Percentiles rank a stretch among this genome's conserved stretches.
These are phyloP conservation scores for Idris sp. DNA, from an alignment of 1,140 invertebrate species.

Conservation along the genomic window DNA sequence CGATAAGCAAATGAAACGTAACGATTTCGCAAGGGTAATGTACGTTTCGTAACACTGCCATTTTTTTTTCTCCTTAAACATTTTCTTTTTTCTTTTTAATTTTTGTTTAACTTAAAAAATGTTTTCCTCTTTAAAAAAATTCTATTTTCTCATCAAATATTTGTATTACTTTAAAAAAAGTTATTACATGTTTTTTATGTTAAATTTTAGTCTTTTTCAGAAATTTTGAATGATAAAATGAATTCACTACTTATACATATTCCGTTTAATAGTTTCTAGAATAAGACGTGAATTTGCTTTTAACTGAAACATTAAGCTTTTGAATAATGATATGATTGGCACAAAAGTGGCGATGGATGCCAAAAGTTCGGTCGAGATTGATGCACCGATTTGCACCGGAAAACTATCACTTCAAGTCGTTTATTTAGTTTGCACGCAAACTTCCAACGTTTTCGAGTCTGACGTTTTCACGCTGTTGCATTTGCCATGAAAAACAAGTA, in stretches of 20 bases:
- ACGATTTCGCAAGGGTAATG: conserved; percentile 1
- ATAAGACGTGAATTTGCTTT: conserved; percentile 4
- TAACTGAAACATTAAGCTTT: conserved; percentile 1
- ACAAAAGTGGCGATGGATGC: conserved; percentile 18
- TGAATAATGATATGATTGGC: conserved; percentile 24
- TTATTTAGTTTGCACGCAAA: conserved; percentile 9
- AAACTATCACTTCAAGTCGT: conserved; percentile 25
- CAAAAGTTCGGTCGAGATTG: conserved; percentile 32
- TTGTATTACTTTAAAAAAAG: too few relatives aligned
- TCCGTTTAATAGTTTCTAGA: not conserved
- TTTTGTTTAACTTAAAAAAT: not conserved
- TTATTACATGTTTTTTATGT: too few relatives aligned
- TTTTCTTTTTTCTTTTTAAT: not conserved
- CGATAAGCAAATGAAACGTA: conserved; percentile 1
- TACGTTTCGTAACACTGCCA: not conserved
- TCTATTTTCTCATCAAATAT: too few relatives aligned
- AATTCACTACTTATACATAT: too few relatives aligned
- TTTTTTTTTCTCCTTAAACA: conserved; percentile 2
- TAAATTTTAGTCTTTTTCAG: too few relatives aligned
- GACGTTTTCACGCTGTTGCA: conserved; percentile 20
- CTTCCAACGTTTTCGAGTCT: conserved; percentile 12
- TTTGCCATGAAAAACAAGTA: conserved; percentile 26
- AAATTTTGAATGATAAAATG: too few relatives aligned
- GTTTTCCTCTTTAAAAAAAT: too few relatives aligned
- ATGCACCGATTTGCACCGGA: conserved; percentile 15